These are phyloP conservation scores for Microcebus griseorufus DNA, from an alignment of 2,113 vertebrate species.

Conservation along the genomic window DNA sequence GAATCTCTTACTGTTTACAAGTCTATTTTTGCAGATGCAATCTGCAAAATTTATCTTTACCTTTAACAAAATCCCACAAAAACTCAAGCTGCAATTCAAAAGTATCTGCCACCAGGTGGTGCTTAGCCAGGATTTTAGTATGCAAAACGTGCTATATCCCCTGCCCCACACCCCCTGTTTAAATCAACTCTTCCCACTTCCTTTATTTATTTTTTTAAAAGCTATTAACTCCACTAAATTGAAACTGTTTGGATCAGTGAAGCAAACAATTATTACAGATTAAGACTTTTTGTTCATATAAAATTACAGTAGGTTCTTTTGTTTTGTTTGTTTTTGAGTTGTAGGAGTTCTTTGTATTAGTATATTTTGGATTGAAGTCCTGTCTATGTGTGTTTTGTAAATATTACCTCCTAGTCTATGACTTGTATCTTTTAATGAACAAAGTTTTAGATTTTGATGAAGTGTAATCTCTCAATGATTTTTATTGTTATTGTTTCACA, in stretches of 20 bases:
- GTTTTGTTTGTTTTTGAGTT: slow-evolving; percentile 15
- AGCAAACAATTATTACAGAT: not conserved
- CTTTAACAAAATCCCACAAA: not conserved
- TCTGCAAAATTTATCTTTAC: not conserved
- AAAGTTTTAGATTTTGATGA: not conserved
- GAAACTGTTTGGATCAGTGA: slow-evolving; percentile 43
- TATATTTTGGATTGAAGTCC: not conserved
- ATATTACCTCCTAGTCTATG: not conserved
- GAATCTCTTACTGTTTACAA: slow-evolving; percentile 9
- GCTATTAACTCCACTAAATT: not conserved
- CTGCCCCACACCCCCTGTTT: not conserved
- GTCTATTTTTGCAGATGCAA: slow-evolving; percentile 1
- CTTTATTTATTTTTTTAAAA: slow-evolving; percentile 3
- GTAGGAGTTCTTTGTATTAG: not conserved
- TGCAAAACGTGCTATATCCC: not conserved
- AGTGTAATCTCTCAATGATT: not conserved
- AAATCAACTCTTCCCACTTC: not conserved
- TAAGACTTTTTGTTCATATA: slow-evolving; percentile 7
- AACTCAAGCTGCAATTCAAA: slow-evolving; percentile 54
- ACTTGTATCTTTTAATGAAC: not conserved
- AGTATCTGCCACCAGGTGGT: slow-evolving; percentile 39
- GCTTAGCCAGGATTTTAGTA: not conserved
- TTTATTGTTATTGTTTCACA: not conserved
- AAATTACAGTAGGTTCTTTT: slow-evolving; percentile 21
- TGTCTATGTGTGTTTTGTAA: not conserved